A percentile compares a stretch with the other conserved stretches of the same genome.
Evolutionary conservation across 37 sponge, comb jelly and placozoan species (phyloP).

Genomic region (Petrosia ficiformis): DNA sequence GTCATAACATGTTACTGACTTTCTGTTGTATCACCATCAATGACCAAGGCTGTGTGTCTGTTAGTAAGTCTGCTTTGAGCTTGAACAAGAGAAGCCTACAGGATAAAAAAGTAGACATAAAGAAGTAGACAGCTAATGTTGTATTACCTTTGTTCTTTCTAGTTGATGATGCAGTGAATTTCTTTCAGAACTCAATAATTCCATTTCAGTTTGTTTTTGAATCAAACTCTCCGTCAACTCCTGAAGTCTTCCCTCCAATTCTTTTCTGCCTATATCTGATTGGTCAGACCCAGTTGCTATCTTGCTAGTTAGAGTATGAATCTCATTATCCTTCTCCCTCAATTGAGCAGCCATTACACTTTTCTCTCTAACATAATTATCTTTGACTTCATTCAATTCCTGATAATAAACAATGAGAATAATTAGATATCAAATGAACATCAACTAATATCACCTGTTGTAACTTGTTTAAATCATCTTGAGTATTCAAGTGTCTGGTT

Average conservation of each 20-base stretch:
- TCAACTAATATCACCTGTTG: not conserved
- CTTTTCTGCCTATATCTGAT: slow-evolving; percentile 14
- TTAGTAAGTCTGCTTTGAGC: not conserved
- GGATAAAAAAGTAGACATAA: not conserved
- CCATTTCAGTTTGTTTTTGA: slow-evolving; percentile 81
- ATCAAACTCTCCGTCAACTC: slow-evolving; percentile 85
- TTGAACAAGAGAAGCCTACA: not conserved
- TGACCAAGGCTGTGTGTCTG: not conserved
- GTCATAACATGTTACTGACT: no score
- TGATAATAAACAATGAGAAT: not conserved
- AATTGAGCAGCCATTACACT: not conserved
- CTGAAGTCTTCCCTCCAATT: slow-evolving; percentile 61
- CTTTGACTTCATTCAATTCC: slow-evolving; percentile 29
- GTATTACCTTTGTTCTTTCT: slow-evolving; percentile 53
- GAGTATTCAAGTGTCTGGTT: not conserved
- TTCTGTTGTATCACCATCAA: no score
- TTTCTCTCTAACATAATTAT: slow-evolving; percentile 23
- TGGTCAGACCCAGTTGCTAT: not conserved
- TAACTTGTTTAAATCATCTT: slow-evolving; percentile 20
- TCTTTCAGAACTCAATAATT: slow-evolving; percentile 73
- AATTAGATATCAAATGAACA: no score
- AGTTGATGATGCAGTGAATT: slow-evolving; percentile 67
- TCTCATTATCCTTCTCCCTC: slow-evolving; percentile 28
- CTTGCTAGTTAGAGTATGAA: no score
- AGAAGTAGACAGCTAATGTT: not conserved